phyloP scores from a whole-genome alignment of 37 sponge, comb jelly and placozoan species.

The Aplysina aerophoba region DNA sequence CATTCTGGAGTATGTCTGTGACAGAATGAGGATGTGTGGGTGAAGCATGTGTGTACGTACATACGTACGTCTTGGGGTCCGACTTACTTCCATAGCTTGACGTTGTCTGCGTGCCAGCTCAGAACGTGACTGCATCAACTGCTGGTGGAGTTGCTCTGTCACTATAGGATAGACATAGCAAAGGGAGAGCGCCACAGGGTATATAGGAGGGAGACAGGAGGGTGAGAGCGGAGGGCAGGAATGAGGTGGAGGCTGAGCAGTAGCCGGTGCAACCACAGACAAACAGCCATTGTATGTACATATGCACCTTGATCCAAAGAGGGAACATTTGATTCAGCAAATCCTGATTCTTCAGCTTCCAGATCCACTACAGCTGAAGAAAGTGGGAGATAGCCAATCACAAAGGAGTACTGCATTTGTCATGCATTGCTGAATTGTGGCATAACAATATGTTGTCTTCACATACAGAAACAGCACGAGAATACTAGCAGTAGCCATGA shows the following conservation, averaged over 20 bases:
- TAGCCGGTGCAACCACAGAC: not conserved
- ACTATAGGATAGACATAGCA: not conserved
- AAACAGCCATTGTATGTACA: not conserved
- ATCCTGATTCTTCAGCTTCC: constrained; percentile 5
- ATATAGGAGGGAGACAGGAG: not conserved
- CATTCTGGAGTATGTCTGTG: no score
- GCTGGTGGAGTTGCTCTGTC: constrained; percentile 2
- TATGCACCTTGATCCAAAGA: not conserved
- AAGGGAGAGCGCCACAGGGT: not conserved
- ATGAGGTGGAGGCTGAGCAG: not conserved
- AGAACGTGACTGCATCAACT: constrained; percentile 24
- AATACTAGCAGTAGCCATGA: no score
- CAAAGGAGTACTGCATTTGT: not conserved
- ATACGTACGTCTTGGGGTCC: no score
- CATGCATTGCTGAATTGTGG: no score
- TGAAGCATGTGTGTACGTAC: no score
- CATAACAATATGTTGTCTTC: no score
- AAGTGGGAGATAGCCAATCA: constrained; percentile 18
- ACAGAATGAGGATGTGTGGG: no score
- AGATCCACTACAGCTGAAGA: not conserved
- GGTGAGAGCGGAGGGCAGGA: not conserved
- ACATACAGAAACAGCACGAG: no score
- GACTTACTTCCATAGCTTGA: constrained; percentile 1
- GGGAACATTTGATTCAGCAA: not conserved
- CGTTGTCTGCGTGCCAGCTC: not conserved